phyloP scores from a whole-genome alignment of 2,797 vertebrate genomes.

The Tenualosa thibaudeaui region DNA sequence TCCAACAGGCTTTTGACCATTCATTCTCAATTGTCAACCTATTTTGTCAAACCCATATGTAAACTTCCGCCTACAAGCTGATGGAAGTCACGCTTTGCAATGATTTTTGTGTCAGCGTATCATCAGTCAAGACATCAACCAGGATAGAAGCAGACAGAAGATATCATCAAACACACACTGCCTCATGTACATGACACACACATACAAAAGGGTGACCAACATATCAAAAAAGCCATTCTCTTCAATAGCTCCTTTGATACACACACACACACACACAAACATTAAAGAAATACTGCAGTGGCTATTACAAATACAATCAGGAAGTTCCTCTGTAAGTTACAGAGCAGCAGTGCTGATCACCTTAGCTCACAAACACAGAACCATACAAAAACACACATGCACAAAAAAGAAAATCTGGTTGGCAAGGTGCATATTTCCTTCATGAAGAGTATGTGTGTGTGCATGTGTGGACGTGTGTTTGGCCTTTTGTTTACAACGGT shows the following conservation, averaged over 20 bases:
- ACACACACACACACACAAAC: slow-evolving; percentile 4
- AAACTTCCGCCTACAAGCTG: no score
- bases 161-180: slow-evolving; percentile 26
- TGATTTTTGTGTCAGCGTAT: no score
- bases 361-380: not conserved
- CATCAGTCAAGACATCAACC: slow-evolving; percentile 59
- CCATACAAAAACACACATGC: not conserved
- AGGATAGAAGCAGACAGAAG: slow-evolving; percentile 59
- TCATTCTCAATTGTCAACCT: no score
- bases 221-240: no score
- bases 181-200: not conserved
- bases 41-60: no score
- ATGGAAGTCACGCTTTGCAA: no score
- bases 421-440: not conserved
- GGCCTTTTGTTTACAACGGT: no score
- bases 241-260: not conserved
- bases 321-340: not conserved
- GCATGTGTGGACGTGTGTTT: no score
- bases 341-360: not conserved
- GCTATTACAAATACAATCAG: not conserved
- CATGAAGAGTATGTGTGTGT: not conserved
- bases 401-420: not conserved
- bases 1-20: no score
- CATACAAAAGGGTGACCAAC: not conserved
- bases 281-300: not conserved